phyloP scores from a whole-genome alignment of 2,797 vertebrate genomes.

The Pseudopleuronectes americanus region DNA sequence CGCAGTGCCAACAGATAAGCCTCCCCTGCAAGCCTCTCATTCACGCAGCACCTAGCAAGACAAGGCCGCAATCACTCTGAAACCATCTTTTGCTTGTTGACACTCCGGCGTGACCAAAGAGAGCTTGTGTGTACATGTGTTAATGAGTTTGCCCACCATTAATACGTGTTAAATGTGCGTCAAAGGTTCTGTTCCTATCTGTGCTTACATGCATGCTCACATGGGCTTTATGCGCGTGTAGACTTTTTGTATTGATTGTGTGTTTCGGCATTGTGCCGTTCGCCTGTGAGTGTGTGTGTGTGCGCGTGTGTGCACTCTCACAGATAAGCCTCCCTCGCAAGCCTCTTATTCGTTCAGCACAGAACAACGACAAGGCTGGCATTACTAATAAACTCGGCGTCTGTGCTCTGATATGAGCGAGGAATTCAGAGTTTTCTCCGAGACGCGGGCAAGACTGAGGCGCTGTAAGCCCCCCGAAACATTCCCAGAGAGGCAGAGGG shows the following conservation, averaged over 20 bases:
- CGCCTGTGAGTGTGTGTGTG: conserved; percentile 4
- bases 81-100: conserved; percentile 51
- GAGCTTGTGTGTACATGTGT: conserved; percentile 9
- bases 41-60: conserved; percentile 61
- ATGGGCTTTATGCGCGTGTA: conserved; percentile 17
- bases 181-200: conserved; percentile 28
- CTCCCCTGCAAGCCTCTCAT: conserved; percentile 58
- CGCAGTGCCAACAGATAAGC: conserved; percentile 65
- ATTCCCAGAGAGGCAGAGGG: conserved; percentile 11
- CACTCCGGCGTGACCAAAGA: conserved; percentile 43
- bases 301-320: conserved; percentile 37
- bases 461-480: conserved; percentile 32
- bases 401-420: conserved; percentile 49
- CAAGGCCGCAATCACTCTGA: conserved; percentile 53
- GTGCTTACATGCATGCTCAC: conserved; percentile 15
- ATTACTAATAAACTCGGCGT: conserved; percentile 75
- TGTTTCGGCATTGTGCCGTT: conserved; percentile 16
- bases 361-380: conserved; percentile 71
- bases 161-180: neutral
- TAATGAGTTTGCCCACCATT: conserved; percentile 26
- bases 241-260: conserved; percentile 31
- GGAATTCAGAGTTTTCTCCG: conserved; percentile 51
- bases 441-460: conserved; percentile 32
- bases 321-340: conserved; percentile 73
- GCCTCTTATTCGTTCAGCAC: conserved; percentile 67